phyloP scores from a whole-genome alignment of 1,140 invertebrate genomes.

The Helicoverpa armigera region DNA sequence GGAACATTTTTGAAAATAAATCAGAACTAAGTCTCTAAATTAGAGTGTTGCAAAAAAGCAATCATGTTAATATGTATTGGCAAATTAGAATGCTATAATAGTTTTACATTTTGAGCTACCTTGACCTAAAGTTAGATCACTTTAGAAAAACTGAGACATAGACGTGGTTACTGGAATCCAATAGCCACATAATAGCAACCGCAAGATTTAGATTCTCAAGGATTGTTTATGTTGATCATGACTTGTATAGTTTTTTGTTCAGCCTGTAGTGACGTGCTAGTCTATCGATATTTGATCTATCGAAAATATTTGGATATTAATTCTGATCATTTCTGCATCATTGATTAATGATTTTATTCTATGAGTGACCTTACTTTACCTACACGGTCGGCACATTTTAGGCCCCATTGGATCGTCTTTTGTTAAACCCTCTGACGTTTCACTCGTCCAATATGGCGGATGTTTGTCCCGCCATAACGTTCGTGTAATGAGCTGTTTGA shows the following conservation, averaged over 20 bases:
- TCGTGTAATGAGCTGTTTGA: background rate
- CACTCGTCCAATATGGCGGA: conserved; percentile 19
- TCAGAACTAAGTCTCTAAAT: too few relatives aligned
- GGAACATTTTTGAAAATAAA: too few relatives aligned
- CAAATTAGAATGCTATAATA: too few relatives aligned
- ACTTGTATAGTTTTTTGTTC: too few relatives aligned
- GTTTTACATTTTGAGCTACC: background rate
- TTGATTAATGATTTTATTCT: too few relatives aligned
- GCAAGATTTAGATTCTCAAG: conserved; percentile 23
- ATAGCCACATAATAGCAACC: background rate
- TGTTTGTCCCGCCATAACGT: conserved; percentile 25
- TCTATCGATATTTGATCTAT: too few relatives aligned
- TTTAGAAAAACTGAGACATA: background rate
- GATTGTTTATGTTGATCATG: background rate
- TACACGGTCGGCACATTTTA: background rate
- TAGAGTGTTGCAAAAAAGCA: too few relatives aligned
- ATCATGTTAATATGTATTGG: too few relatives aligned
- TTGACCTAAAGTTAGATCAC: background rate
- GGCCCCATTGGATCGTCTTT: background rate
- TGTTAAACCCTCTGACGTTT: conserved; percentile 3
- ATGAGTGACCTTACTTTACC: too few relatives aligned
- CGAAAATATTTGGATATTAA: too few relatives aligned
- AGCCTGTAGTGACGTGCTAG: too few relatives aligned
- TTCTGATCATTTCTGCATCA: too few relatives aligned
- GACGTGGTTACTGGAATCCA: background rate